These are phyloP conservation scores for Bombus haemorrhoidalis DNA, from an alignment of 1,140 invertebrate genomes.

Conservation along the genomic window DNA sequence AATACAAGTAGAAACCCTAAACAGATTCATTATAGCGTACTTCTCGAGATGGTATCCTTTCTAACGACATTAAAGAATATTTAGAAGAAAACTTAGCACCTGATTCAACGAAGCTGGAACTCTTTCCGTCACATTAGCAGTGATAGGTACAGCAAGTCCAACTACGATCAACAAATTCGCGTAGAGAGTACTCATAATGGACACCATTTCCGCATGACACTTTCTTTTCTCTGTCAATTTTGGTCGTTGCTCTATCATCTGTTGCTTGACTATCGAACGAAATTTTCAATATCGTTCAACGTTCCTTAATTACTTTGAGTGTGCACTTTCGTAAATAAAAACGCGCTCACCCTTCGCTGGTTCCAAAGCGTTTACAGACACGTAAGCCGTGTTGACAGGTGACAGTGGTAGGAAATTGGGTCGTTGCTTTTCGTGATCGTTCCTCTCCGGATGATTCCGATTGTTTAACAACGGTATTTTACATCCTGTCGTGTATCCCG, in stretches of 20 bases:
- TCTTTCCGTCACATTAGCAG: conserved; percentile 87
- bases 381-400: conserved; percentile 70
- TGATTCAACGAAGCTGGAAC: conserved; percentile 87
- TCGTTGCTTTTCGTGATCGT: conserved; percentile 38
- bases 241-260: not conserved
- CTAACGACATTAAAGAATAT: not conserved
- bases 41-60: not conserved
- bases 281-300: not conserved
- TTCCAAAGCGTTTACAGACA: conserved; percentile 70
- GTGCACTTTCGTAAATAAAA: not conserved
- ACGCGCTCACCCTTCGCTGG: conserved; percentile 67
- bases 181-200: conserved; percentile 89
- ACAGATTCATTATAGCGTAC: conserved; percentile 62
- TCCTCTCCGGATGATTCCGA: conserved; percentile 11
- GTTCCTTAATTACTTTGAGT: not conserved
- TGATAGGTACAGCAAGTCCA: conserved; percentile 88
- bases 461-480: conserved; percentile 14
- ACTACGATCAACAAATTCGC: conserved; percentile 91
- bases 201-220: conserved; percentile 75
- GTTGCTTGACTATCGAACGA: conserved; percentile 19
- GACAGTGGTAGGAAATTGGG: conserved; percentile 74
- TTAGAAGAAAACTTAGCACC: conserved; percentile 62
- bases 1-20: conserved; percentile 92
- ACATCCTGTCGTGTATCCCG: conserved; percentile 15
- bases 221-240: conserved; percentile 60